Base-by-base conservation (phyloP, 2,797 vertebrate species). In the Xyrichtys novacula region DNA sequence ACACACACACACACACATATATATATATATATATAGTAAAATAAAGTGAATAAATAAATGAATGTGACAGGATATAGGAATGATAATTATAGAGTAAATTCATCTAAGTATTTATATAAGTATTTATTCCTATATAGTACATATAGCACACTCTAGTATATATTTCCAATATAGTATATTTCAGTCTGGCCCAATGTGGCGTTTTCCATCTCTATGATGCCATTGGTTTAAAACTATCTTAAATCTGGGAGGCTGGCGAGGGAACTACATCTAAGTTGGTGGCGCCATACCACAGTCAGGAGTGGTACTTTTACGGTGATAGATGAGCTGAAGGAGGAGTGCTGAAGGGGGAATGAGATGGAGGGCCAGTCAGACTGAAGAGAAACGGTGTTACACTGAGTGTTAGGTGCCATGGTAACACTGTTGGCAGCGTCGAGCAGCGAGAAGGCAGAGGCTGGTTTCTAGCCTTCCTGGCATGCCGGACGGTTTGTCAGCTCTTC, bases 381-480 rank as follows among this genome's bases (percentile, higher is more conserved):
- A 88, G 61, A 84, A 55, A 85, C 77, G 81, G 76, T 80, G 83
- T 70, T 65, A 60, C 53, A 10, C 70, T 40, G 60, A 75, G 71
- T 71, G 80, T 77, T 78, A 32, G 88, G 75, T 78, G 78, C 85
- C 89, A 90, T 91, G 88, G 92, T 56, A 89, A 91, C 90, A 70
- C 53, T 68, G 16, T 78, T 91, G 85, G 86, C 85, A 87, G 81
- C 65, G 56, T 65, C 60, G 42, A 75, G 55, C 56, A 56, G 65
- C 20, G 74, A 81, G 71, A 68, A 86, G 81, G 78, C 64, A 63
- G 71, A 74, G 42, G 70, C 60, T 73, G 74, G 82, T 89, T 84
- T 86, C 88, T 80, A 73, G 44, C 68, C 78, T 53, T 75, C 65
- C 74, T 85, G 81, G 83, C 74, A 84, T 84, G 83, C 76, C 80